These are phyloP conservation scores for Macrotrachela quadricornifera DNA, from an alignment of 1,140 invertebrate genomes.

Conservation along the genomic window DNA sequence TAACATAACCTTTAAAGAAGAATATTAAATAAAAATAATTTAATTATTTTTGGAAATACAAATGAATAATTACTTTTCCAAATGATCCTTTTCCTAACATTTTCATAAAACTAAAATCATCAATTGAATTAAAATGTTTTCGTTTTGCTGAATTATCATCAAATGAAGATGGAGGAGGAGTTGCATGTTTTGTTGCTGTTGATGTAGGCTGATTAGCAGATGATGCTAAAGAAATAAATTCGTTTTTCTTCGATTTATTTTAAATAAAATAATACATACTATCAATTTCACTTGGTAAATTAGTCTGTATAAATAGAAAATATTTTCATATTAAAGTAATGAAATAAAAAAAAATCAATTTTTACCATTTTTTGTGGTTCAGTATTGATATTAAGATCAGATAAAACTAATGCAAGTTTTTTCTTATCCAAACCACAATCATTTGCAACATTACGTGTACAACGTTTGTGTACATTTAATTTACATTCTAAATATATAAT, in stretches of 20 bases:
- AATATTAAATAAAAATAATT: background rate
- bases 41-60: background rate
- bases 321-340: no score
- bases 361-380: no score
- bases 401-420: slow-evolving; percentile 73
- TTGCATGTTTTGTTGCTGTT: no score
- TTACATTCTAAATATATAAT: slow-evolving; percentile 46
- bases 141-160: no score
- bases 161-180: no score
- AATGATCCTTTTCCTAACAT: slow-evolving; percentile 97
- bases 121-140: slow-evolving; percentile 25
- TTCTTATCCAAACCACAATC: slow-evolving; percentile 96
- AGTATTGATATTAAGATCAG: slow-evolving; percentile 52
- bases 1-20: slow-evolving; percentile 45
- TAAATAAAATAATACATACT: no score
- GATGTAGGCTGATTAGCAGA: no score
- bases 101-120: slow-evolving; percentile 84
- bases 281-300: no score
- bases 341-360: no score
- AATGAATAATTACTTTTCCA: slow-evolving; percentile 49
- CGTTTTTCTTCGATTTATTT: no score
- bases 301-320: no score
- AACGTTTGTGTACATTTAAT: slow-evolving; percentile 94
- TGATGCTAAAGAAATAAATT: no score
- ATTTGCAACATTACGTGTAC: slow-evolving; percentile 94